Evolutionary conservation across 2,113 vertebrate species (phyloP).

Genomic region (Tetraodon nigroviridis): DNA sequence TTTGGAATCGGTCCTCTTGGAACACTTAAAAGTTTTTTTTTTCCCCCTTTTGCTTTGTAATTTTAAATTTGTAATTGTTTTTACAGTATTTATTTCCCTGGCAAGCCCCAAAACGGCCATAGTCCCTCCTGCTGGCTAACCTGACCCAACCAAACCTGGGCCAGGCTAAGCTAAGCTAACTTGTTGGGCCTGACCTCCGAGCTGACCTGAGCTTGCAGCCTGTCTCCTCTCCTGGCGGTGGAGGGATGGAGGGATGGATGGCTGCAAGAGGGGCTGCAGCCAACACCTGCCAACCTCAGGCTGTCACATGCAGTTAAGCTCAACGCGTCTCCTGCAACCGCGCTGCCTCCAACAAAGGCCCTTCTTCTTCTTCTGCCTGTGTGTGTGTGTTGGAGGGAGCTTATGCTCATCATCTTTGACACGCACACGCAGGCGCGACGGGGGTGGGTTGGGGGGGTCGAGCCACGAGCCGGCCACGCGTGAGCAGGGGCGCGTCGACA

Average conservation of each 20-base stretch:
- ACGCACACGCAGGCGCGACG: constrained; percentile 10
- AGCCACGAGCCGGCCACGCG: constrained; percentile 78
- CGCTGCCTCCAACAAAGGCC: constrained; percentile 52
- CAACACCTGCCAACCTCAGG: constrained; percentile 77
- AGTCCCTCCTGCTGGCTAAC: no score
- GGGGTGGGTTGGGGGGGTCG: constrained; percentile 28
- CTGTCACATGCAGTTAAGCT: constrained; percentile 76
- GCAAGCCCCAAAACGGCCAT: no score
- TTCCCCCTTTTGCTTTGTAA: no score
- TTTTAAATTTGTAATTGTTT: no score
- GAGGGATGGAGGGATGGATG: constrained; percentile 28
- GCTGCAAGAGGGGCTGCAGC: constrained; percentile 57
- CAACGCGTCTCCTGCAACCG: constrained; percentile 25
- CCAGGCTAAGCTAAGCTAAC: neutral
- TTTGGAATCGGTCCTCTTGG: neutral
- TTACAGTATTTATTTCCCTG: no score
- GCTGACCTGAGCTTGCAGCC: constrained; percentile 41
- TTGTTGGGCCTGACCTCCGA: constrained; percentile 33
- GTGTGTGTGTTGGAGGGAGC: neutral
- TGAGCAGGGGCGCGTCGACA: constrained; percentile 32
- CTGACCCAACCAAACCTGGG: no score
- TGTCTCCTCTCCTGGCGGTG: neutral
- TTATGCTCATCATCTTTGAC: constrained; percentile 37
- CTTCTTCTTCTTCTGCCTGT: neutral
- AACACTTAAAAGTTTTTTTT: no score